Conservation (phyloP, 1,140 invertebrate species). For the Phenacoccus solenopsis region DNA sequence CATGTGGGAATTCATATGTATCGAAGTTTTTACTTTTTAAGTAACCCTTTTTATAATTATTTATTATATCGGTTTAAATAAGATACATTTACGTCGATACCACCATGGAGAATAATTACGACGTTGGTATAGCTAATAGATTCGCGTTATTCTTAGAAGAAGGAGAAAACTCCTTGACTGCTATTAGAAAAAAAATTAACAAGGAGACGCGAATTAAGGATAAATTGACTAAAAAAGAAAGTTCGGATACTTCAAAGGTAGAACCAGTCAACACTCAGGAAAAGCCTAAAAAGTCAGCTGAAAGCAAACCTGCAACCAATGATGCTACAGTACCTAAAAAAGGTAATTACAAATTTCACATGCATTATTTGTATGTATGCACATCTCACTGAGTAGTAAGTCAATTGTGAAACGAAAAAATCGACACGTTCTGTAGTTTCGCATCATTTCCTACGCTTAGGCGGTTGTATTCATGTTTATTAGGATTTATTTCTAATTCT, state of each 20-base stretch:
- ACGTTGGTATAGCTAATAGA: constrained; percentile 75
- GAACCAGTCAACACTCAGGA: neutral
- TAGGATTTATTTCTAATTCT: neutral
- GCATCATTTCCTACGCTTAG: too few relatives aligned
- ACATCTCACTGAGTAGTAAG: too few relatives aligned
- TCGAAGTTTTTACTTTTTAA: neutral
- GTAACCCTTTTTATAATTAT: neutral
- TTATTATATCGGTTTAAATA: neutral
- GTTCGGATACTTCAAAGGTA: neutral
- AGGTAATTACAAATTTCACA: too few relatives aligned
- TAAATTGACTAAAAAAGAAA: neutral
- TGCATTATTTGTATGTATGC: too few relatives aligned
- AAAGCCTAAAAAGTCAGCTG: neutral
- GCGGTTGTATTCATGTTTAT: too few relatives aligned
- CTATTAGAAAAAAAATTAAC: neutral
- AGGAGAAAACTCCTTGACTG: constrained; percentile 40
- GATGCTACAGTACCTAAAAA: neutral
- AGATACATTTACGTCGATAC: neutral
- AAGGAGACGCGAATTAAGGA: neutral
- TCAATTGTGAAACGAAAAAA: too few relatives aligned
- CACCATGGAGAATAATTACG: constrained; percentile 81
- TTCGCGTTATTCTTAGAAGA: constrained; percentile 77
- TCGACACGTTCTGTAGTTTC: too few relatives aligned
- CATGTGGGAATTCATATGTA: neutral
- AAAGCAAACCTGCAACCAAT: neutral